Percentiles rank a stretch among this genome's conserved stretches.
Conservation (phyloP, 2,888 invertebrate genomes). For the Noctua fimbriata region DNA sequence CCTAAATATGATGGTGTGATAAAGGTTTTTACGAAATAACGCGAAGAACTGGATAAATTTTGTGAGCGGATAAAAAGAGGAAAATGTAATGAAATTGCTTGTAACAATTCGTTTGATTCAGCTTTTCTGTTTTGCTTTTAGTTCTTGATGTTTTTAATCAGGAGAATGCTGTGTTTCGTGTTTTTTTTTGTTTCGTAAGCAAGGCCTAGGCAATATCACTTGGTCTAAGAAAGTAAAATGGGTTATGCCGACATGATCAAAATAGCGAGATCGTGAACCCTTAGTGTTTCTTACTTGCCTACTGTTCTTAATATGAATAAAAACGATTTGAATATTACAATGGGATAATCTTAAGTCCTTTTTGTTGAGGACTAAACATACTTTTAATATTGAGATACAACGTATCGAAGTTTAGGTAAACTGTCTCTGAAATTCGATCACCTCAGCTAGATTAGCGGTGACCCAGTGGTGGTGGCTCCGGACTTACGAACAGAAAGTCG, state of each 20-base stretch:
- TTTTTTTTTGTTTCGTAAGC: slow-evolving; percentile 29
- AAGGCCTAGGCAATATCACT: slow-evolving; percentile 5
- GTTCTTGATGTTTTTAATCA: slow-evolving; percentile 48
- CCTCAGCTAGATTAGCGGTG: too few species aligned
- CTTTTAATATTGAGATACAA: background rate
- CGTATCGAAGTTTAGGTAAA: background rate
- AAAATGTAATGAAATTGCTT: slow-evolving; percentile 42
- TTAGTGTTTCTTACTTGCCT: background rate
- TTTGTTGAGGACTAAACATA: too few species aligned
- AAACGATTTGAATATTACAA: background rate
- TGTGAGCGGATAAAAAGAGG: slow-evolving; percentile 25
- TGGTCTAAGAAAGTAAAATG: background rate
- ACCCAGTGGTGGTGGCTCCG: too few species aligned
- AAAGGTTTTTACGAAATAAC: slow-evolving; percentile 54
- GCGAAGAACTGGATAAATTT: slow-evolving; percentile 41
- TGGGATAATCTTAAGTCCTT: background rate
- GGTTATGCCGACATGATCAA: background rate
- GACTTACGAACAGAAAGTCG: too few species aligned
- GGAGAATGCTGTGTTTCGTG: slow-evolving; percentile 24
- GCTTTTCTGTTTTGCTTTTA: slow-evolving; percentile 35
- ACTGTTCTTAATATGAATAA: background rate
- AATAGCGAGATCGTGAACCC: background rate
- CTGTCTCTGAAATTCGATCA: too few species aligned
- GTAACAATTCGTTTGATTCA: slow-evolving; percentile 43
- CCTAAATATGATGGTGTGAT: slow-evolving; percentile 52